Base-by-base conservation (phyloP, 2,888 invertebrate genomes). In the Helobdella robusta region DNA sequence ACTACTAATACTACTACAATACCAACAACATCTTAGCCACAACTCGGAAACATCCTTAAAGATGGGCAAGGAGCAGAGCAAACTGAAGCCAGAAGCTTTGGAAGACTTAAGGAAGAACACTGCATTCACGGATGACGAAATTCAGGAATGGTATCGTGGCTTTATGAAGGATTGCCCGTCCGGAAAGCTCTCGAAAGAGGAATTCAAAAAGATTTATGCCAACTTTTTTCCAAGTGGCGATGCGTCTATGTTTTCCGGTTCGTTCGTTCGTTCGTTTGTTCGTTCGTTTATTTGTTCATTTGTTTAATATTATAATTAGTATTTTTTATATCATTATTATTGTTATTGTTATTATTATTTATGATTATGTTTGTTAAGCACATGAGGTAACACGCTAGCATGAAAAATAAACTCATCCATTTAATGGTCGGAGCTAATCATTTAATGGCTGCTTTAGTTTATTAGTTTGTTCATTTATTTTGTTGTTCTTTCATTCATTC, bases 11-110 rank as follows among this genome's bases (percentile, higher is more conserved):
- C 18, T 50, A 50, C 18, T 50, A 18, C 25, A 23, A 50, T 50
- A 40, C 15, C 15, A 40, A 40, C 44, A 40, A 40, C 15, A 40
- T 40, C 11, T 40, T 40, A 40, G 15, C 6, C n/a, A n/a, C n/a
- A n/a, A 8, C 23, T 18, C 23, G 8, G 52, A 18, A 20, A 8
- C 15, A 52, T 18, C 23, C 23, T 8, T 15, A 28, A 59, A 35
- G 6, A 97, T 97, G 97, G 97, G 97, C 75, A 95, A 95, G 84
- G 91, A 92, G 83, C 94, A 94, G 83, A 95, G 95, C 84, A 97
- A 97, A 84, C 84, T 97, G 76, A 95, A 94, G 81, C 97, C 97
- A 44, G 95, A 97, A 84, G 91, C 94, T 72, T 84, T 97, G 77
- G 92, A 93, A 80, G 95, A 97, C 83, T 86, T 97, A 73, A 88